Evolutionary conservation across 2,113 vertebrate species (phyloP).

Genomic region (Apistogramma diplotaenia): DNA sequence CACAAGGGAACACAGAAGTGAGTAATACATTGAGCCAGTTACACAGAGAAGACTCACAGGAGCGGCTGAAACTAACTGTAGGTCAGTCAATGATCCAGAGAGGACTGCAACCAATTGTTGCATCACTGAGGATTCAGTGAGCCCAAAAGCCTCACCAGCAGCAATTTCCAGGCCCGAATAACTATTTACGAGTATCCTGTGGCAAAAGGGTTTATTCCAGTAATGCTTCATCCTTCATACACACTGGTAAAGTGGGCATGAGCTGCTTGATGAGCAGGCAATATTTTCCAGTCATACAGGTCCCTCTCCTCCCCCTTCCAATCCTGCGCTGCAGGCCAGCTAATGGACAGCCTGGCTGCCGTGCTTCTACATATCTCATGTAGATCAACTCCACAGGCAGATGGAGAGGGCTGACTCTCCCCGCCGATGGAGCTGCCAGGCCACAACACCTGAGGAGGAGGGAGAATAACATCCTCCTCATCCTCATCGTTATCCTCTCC

Average conservation of each 20-base stretch:
- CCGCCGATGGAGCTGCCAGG: accelerated
- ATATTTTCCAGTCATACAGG: not conserved
- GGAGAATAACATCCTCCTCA: accelerated
- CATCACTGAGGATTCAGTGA: too few relatives aligned
- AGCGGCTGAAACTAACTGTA: too few relatives aligned
- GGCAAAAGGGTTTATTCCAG: not conserved
- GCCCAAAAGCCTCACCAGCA: too few relatives aligned
- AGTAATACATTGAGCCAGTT: too few relatives aligned
- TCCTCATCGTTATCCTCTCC: not conserved
- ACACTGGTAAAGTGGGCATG: too few relatives aligned
- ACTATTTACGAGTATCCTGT: not conserved
- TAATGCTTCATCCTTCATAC: not conserved
- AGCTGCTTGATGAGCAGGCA: not conserved
- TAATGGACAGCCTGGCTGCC: not conserved
- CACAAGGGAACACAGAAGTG: too few relatives aligned
- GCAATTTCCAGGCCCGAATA: too few relatives aligned
- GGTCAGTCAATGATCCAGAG: too few relatives aligned
- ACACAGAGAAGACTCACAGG: too few relatives aligned
- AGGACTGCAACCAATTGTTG: too few relatives aligned
- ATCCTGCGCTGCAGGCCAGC: not conserved
- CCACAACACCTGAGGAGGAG: not conserved
- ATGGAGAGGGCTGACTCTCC: too few relatives aligned
- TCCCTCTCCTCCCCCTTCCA: not conserved
- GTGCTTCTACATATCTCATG: not conserved
- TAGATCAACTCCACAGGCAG: accelerated